A percentile compares a stretch with the other conserved stretches of the same genome.
Evolutionary conservation across 53 echinoderm and acorn worm species (phyloP).

Genomic region (Crossaster papposus): DNA sequence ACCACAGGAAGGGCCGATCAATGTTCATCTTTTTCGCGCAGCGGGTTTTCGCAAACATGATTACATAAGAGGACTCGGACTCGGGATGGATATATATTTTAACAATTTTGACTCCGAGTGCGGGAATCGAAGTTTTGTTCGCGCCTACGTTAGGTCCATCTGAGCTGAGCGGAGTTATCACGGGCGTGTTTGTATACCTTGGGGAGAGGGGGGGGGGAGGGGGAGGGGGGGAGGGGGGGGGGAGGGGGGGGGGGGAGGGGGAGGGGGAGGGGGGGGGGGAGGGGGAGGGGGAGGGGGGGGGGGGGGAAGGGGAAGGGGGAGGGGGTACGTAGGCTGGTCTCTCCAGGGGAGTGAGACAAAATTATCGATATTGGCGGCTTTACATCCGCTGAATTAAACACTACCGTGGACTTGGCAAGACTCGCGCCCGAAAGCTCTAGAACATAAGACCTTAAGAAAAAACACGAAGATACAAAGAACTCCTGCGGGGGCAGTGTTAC

Average conservation of each 20-base stretch:
- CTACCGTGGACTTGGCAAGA: not conserved
- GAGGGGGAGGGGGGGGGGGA: too few relatives aligned
- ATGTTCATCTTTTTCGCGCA: conserved; percentile 2
- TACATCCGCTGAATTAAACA: conserved; percentile 2
- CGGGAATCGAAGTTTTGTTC: not conserved
- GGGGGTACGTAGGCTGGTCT: not conserved
- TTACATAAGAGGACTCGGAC: not conserved
- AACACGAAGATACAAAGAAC: not conserved
- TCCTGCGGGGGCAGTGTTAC: not conserved
- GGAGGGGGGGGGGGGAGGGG: too few relatives aligned
- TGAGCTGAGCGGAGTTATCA: not conserved
- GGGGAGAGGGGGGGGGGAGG: too few relatives aligned
- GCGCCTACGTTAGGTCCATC: not conserved
- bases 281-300: too few relatives aligned
- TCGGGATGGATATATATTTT: not conserved
- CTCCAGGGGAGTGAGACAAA: conserved; percentile 1
- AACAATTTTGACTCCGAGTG: conserved; percentile 11
- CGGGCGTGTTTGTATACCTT: too few relatives aligned
- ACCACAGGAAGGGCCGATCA: not conserved
- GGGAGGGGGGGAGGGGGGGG: too few relatives aligned
- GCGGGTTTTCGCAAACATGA: conserved; percentile 17
- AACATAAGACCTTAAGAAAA: too few relatives aligned
- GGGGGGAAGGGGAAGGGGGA: too few relatives aligned
- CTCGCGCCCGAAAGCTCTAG: not conserved
- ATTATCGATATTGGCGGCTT: not conserved